These are phyloP conservation scores for Ceratoteleas bidentatus DNA, from an alignment of 1,140 invertebrate species.

Conservation along the genomic window DNA sequence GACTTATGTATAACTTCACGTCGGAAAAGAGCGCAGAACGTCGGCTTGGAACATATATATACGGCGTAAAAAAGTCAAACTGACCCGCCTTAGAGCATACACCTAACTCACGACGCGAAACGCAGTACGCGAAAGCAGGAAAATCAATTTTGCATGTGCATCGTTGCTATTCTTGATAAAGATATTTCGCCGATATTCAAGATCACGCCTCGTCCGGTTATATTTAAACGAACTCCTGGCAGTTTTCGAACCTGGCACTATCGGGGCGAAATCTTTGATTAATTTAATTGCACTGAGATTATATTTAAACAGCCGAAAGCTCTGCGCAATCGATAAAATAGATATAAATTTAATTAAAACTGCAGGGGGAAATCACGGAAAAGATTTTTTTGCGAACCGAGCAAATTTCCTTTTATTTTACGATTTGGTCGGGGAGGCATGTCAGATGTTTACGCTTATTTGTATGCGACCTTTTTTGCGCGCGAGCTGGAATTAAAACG, in stretches of 20 bases:
- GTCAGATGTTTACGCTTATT: constrained; percentile 29
- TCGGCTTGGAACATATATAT: neutral
- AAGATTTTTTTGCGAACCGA: neutral
- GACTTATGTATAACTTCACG: neutral
- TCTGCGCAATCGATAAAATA: neutral
- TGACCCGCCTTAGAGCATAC: constrained; percentile 19
- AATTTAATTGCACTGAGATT: neutral
- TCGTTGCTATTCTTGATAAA: constrained; percentile 45
- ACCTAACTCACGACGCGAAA: neutral
- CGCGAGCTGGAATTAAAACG: constrained; percentile 23
- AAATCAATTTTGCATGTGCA: constrained; percentile 53
- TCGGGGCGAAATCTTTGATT: constrained; percentile 5
- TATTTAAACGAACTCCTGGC: constrained; percentile 7
- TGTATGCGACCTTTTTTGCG: constrained; percentile 7
- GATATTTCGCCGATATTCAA: constrained; percentile 29
- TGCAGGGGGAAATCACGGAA: no score
- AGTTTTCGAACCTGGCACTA: neutral
- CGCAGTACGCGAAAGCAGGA: constrained; percentile 26
- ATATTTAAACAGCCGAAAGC: neutral
- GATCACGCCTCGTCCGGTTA: constrained; percentile 9
- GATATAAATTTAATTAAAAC: no score
- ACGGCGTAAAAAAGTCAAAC: constrained; percentile 24
- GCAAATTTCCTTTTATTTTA: constrained; percentile 12
- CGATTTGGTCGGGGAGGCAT: neutral
- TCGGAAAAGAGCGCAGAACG: neutral